A percentile compares a stretch with the other conserved stretches of the same genome.
Evolutionary conservation across 2,113 vertebrate species (phyloP).

Genomic region (Tapirus terrestris): DNA sequence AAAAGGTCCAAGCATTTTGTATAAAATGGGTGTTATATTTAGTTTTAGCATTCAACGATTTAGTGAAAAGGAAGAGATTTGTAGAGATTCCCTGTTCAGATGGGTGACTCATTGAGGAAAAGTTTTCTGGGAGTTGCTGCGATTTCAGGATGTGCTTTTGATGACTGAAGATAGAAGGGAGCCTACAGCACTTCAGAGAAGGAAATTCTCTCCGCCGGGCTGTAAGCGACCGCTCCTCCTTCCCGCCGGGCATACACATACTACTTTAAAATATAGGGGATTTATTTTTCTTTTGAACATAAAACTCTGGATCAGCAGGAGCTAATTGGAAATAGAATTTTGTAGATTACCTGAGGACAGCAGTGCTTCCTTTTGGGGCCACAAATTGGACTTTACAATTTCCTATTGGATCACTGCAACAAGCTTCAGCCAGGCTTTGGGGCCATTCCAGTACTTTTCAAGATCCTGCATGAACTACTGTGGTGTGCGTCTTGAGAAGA

Average conservation of each 20-base stretch:
- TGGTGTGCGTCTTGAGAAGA: not conserved
- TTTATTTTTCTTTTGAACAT: slow-evolving; percentile 4
- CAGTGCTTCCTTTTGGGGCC: not conserved
- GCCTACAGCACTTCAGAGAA: not conserved
- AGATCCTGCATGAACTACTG: not conserved
- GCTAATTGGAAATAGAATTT: slow-evolving; percentile 8
- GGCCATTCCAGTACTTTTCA: not conserved
- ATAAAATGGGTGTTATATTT: not conserved
- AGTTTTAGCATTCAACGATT: not conserved
- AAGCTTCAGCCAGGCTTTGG: not conserved
- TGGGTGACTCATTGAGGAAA: not conserved
- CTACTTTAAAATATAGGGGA: not conserved
- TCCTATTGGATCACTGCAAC: not conserved
- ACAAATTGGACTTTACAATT: not conserved
- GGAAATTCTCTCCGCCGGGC: not conserved
- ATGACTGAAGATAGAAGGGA: not conserved
- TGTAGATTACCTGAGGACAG: not conserved
- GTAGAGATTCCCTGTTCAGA: not conserved
- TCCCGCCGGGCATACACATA: rapidly evolving
- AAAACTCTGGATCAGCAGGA: not conserved
- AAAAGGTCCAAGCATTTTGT: not conserved
- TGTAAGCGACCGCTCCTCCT: not conserved
- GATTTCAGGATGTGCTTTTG: not conserved
- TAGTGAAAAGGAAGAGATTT: not conserved
- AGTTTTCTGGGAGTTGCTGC: slow-evolving; percentile 3